These are phyloP conservation scores for Eueremaeus valkanovi DNA, from an alignment of 2,888 invertebrate genomes.

Conservation along the genomic window DNA sequence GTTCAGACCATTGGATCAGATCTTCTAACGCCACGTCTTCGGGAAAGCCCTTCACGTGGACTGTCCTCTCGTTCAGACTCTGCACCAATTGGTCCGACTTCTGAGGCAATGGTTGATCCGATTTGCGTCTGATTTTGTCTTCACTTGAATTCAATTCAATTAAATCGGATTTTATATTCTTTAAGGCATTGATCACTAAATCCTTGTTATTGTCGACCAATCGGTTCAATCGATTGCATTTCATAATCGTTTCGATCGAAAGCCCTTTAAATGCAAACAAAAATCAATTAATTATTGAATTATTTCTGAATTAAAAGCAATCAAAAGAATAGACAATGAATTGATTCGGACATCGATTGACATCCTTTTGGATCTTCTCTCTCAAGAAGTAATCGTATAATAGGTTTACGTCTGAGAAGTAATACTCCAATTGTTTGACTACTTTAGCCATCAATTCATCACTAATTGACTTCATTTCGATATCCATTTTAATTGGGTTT, in stretches of 20 bases:
- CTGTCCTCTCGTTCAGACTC: conserved; percentile 59
- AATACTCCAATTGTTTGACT: conserved; percentile 57
- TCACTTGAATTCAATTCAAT: conserved; percentile 68
- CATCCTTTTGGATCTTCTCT: conserved; percentile 72
- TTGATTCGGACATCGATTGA: conserved; percentile 60
- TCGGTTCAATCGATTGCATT: conserved; percentile 4
- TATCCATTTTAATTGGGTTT: too few species aligned
- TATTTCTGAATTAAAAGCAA: conserved; percentile 48
- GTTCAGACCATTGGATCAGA: conserved; percentile 51
- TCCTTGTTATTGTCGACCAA: conserved; percentile 57
- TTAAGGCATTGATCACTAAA: conserved; percentile 71
- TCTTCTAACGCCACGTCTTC: conserved; percentile 51
- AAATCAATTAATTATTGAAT: conserved; percentile 6
- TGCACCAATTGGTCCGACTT: conserved; percentile 71
- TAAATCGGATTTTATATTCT: conserved; percentile 69
- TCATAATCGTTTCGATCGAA: background rate
- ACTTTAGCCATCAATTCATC: background rate
- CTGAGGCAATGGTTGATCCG: conserved; percentile 72
- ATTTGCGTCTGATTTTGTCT: conserved; percentile 68
- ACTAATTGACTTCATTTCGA: too few species aligned
- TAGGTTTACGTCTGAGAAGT: conserved; percentile 86
- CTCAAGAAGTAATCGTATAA: conserved; percentile 85
- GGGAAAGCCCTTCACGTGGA: conserved; percentile 64
- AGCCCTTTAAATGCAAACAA: conserved; percentile 33
- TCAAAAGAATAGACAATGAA: too few species aligned